Percentiles rank a stretch among this genome's conserved stretches.
phyloP scores from a whole-genome alignment of 2,797 vertebrate genomes.

The Catamblyrhynchus diadema region DNA sequence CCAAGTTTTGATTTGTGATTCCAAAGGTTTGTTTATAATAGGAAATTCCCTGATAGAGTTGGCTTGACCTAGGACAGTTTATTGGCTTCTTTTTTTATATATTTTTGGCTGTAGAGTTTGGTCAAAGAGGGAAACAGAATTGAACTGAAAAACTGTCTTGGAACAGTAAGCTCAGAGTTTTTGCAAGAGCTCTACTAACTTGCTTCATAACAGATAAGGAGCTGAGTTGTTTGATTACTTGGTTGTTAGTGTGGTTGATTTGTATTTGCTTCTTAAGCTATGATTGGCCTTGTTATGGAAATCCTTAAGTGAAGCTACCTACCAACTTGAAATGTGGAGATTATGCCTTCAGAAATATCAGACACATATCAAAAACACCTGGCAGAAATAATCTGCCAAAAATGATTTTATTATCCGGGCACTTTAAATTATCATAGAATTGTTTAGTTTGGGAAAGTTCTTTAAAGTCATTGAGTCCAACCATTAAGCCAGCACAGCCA shows the following conservation, averaged over 20 bases:
- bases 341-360: background rate
- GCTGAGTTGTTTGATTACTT: background rate
- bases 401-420: background rate
- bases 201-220: background rate
- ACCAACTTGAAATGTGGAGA: background rate
- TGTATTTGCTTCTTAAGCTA: background rate
- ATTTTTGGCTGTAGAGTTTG: background rate
- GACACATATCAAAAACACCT: background rate
- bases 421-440: background rate
- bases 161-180: background rate
- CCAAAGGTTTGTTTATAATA: background rate
- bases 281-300: background rate
- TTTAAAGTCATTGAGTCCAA: background rate
- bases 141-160: background rate
- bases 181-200: background rate
- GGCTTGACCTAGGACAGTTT: background rate
- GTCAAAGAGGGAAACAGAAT: background rate
- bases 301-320: background rate
- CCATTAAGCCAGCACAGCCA: background rate
- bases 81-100: background rate
- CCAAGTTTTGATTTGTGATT: background rate
- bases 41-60: background rate
- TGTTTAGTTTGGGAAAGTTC: background rate
- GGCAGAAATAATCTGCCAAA: background rate
- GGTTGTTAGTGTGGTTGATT: background rate